phyloP scores from a whole-genome alignment of 2,888 invertebrate genomes.

The Anagyrus pseudococci region DNA sequence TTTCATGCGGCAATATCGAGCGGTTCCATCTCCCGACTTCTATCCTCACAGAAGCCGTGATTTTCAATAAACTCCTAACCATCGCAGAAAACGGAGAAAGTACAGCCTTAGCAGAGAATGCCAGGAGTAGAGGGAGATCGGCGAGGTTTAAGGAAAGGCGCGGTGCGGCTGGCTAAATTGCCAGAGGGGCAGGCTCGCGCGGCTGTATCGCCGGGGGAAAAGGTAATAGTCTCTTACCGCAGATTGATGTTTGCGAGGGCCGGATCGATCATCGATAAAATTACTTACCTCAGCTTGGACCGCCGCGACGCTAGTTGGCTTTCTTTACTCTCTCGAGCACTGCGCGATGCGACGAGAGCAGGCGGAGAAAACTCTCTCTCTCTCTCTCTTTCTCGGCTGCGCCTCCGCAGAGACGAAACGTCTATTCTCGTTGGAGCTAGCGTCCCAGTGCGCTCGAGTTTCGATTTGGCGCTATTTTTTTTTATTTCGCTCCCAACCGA shows the following conservation, averaged over 20 bases:
- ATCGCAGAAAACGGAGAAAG: slow-evolving; percentile 22
- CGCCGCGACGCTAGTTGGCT: not conserved
- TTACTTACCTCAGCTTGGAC: slow-evolving; percentile 23
- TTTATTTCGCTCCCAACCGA: no score
- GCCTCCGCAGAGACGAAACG: no score
- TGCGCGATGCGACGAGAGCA: no score
- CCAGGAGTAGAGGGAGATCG: not conserved
- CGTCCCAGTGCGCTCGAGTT: no score
- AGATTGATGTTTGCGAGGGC: slow-evolving; percentile 29
- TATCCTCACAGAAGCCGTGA: no score
- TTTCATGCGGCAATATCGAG: no score
- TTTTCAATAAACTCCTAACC: not conserved
- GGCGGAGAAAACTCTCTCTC: no score
- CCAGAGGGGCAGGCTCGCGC: not conserved
- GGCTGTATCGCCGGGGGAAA: not conserved
- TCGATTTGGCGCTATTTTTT: no score
- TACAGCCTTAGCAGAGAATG: not conserved
- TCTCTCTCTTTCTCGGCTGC: no score
- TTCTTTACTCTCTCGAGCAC: no score
- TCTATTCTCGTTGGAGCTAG: no score
- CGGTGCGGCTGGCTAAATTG: slow-evolving; percentile 11
- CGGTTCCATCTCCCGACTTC: no score
- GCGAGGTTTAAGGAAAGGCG: not conserved
- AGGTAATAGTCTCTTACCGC: slow-evolving; percentile 16
- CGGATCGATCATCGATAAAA: slow-evolving; percentile 34